Evolutionary conservation across 2,888 invertebrate genomes (phyloP).

Genomic region (Scaptomyza reducta): DNA sequence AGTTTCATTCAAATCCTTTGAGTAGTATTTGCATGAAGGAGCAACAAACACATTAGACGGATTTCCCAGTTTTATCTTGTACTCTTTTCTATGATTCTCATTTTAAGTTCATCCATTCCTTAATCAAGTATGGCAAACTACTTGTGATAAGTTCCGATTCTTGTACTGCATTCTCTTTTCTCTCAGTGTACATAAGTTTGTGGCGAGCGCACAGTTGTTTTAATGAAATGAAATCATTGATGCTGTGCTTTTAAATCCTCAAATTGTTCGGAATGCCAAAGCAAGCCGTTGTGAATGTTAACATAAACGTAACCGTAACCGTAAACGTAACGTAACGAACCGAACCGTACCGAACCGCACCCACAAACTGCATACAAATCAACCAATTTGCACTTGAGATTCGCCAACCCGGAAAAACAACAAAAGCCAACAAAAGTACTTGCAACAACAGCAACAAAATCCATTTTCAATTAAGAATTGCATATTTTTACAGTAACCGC

Average conservation of each 20-base stretch:
- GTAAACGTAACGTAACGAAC: conserved; percentile 25
- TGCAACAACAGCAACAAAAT: conserved; percentile 33
- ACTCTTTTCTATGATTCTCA: neutral
- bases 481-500: conserved; percentile 51
- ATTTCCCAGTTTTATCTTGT: no score
- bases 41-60: no score
- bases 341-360: conserved; percentile 28
- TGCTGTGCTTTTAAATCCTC: conserved; percentile 20
- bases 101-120: neutral
- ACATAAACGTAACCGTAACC: conserved; percentile 17
- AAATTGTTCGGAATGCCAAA: neutral
- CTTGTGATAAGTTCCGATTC: no score
- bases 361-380: conserved; percentile 72
- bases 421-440: conserved; percentile 31
- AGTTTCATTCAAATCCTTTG: no score
- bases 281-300: conserved; percentile 20
- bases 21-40: no score
- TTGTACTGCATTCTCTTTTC: neutral
- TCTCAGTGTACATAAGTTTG: neutral
- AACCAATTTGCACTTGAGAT: conserved; percentile 65
- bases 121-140: neutral
- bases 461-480: conserved; percentile 68
- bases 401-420: conserved; percentile 10
- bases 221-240: conserved; percentile 26
- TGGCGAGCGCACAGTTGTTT: neutral